Percentiles rank a stretch among this genome's conserved stretches.
Conservation (phyloP, 2,113 vertebrate genomes). For the Pipra filicauda region DNA sequence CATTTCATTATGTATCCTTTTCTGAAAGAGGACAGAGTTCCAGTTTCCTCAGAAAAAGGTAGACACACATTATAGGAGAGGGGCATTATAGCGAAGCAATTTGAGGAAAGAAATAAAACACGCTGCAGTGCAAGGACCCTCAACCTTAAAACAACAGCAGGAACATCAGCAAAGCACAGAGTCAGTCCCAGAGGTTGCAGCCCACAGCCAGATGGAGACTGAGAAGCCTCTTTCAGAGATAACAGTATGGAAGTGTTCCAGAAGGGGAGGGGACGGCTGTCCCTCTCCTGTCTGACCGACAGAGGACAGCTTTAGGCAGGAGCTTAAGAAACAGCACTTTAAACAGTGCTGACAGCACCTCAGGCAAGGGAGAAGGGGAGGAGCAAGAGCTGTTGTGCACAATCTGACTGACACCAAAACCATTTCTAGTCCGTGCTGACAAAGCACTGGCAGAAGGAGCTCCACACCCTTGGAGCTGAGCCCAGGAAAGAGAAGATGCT, state of each 20-base stretch:
- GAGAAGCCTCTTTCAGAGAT: background rate
- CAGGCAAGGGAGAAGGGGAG: background rate
- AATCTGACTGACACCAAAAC: background rate
- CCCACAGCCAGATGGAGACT: background rate
- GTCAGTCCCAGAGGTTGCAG: background rate
- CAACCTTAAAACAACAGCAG: background rate
- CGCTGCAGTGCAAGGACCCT: background rate
- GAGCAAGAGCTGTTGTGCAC: background rate
- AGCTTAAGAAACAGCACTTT: background rate
- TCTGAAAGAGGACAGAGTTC: background rate
- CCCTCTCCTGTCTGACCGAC: background rate
- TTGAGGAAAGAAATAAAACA: background rate
- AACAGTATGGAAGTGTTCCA: rapidly evolving
- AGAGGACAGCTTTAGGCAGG: background rate
- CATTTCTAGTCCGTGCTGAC: background rate
- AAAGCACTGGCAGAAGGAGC: background rate
- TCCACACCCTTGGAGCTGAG: background rate
- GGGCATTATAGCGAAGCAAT: background rate
- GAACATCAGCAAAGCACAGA: background rate
- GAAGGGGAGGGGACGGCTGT: rapidly evolving
- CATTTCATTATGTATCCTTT: background rate
- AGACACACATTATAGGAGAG: background rate
- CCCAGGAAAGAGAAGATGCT: background rate
- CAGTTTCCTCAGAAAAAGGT: background rate
- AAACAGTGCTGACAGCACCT: background rate